phyloP scores from a whole-genome alignment of 2,113 vertebrate genomes.

The Seriola quinqueradiata region DNA sequence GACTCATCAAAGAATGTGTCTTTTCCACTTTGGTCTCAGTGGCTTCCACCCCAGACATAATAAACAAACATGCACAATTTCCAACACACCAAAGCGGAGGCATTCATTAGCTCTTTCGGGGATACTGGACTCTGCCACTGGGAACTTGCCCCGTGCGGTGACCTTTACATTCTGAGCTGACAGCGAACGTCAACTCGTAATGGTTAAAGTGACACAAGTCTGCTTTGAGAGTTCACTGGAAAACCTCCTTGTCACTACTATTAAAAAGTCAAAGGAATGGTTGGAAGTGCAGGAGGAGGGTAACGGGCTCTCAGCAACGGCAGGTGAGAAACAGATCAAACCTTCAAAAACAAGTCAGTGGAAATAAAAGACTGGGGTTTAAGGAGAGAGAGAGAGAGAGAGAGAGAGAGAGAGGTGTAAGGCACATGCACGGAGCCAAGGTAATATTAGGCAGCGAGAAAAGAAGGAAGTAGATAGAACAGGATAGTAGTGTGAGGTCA shows the following conservation, averaged over 20 bases:
- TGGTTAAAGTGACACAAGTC: conserved; percentile 61
- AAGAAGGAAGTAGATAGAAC: conserved; percentile 9
- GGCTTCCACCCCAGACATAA: conserved; percentile 58
- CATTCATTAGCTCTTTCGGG: conserved; percentile 33
- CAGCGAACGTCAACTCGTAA: conserved; percentile 35
- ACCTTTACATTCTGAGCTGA: conserved; percentile 58
- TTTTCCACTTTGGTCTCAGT: conserved; percentile 53
- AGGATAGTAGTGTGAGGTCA: conserved; percentile 31
- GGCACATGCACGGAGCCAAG: conserved; percentile 5
- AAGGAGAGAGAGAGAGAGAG: not conserved
- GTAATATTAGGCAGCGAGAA: conserved; percentile 22
- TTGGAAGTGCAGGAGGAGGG: not conserved
- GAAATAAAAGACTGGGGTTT: conserved; percentile 27
- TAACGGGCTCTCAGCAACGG: not conserved
- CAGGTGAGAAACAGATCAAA: conserved; percentile 57
- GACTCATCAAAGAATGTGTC: conserved; percentile 63
- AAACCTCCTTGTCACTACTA: conserved; percentile 34
- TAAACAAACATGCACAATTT: conserved; percentile 62
- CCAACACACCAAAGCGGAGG: conserved; percentile 48
- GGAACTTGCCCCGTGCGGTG: conserved; percentile 18
- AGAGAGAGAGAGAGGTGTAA: conserved; percentile 15
- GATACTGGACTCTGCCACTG: conserved; percentile 8
- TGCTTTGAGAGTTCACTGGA: conserved; percentile 57
- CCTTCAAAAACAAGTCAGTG: conserved; percentile 58
- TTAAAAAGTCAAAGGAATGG: conserved; percentile 34